Evolutionary conservation across 92 coral and sea anemone genomes (phyloP), one percentile per base, ranked within the genome.

Genomic region (Phenganax subtilis): DNA sequence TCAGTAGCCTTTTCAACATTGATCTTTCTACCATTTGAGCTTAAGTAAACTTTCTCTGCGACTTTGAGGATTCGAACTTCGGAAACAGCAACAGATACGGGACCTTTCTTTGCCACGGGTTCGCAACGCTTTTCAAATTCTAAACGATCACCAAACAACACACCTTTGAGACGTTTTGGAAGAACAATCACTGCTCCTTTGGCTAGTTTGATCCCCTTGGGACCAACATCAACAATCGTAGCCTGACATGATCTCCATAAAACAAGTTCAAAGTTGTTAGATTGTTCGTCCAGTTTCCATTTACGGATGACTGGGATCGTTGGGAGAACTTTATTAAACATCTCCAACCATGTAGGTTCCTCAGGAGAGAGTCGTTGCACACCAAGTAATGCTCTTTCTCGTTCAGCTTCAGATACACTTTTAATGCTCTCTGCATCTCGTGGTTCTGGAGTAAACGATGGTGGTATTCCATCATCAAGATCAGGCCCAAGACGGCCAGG

Each of bases 61-160:
- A 51, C 17, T 65, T 82, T 85, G 54, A 29, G 3, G 51, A 94
- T 80, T 62, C 87, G 89, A 15, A 92, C 82, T 68, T 87, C 97
- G 12, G 88, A 86, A 27, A 94, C 91, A 8, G 91, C 84, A 55
- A 90, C 87, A 29, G 87, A 77, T 27, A 94, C 86, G 29, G 98
- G 98, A 6, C 98, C 98, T 81, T 94, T 94, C 75, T 91, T 89
- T 1, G 91, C 98, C 79, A 88, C 88, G 15, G 98, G 97, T 82
- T 94, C 97, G 75, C 60, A 92, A 16, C 94, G 91, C 81, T 89
- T 87, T 8, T 54, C 87, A 88, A 94, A 94, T 51, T 62, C 61
- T 44, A 94, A 55, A 15, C 60, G 75, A 15, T 37, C 11, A 7
- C 68, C 83, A 47, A 59, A 73, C 12, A 94, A 70, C 12, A 60